Percentiles rank a stretch among this genome's conserved stretches.
Conservation (phyloP, 2,797 vertebrate genomes). For the Lepilemur septentrionalis region DNA sequence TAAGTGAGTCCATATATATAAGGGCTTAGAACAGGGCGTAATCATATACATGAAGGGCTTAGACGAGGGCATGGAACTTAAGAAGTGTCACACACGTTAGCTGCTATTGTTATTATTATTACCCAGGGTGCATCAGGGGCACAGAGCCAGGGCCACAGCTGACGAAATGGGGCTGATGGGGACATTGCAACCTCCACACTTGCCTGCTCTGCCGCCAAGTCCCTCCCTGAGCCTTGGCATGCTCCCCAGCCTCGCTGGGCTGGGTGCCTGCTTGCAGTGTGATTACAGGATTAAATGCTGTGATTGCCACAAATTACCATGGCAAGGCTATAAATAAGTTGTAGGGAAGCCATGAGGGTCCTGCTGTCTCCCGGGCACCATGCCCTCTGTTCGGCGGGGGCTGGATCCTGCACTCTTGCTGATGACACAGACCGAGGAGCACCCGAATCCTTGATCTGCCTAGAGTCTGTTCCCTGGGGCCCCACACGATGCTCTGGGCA, state of each 20-base stretch:
- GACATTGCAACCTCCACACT: neutral
- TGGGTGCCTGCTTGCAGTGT: slow-evolving; percentile 55
- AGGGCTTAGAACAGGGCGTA: neutral
- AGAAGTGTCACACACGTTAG: neutral
- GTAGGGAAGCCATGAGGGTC: slow-evolving; percentile 57
- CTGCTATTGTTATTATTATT: neutral
- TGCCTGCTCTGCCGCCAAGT: neutral
- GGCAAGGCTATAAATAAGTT: slow-evolving; percentile 63
- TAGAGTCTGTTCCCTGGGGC: neutral
- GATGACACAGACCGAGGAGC: neutral
- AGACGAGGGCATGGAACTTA: neutral
- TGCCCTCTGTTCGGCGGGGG: neutral
- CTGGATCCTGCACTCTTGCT: neutral
- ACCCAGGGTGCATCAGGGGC: neutral
- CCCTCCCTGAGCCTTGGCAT: slow-evolving; percentile 55
- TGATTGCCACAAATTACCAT: slow-evolving; percentile 70
- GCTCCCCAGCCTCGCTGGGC: slow-evolving; percentile 31
- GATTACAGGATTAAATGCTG: slow-evolving; percentile 69
- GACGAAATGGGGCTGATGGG: neutral
- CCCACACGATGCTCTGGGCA: neutral
- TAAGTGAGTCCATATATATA: neutral
- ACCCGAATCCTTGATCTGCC: neutral
- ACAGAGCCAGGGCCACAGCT: neutral
- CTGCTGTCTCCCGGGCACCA: slow-evolving; percentile 12
- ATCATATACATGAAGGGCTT: neutral